These are phyloP conservation scores for Chouioia cunea DNA, from an alignment of 2,888 invertebrate genomes.

Conservation along the genomic window DNA sequence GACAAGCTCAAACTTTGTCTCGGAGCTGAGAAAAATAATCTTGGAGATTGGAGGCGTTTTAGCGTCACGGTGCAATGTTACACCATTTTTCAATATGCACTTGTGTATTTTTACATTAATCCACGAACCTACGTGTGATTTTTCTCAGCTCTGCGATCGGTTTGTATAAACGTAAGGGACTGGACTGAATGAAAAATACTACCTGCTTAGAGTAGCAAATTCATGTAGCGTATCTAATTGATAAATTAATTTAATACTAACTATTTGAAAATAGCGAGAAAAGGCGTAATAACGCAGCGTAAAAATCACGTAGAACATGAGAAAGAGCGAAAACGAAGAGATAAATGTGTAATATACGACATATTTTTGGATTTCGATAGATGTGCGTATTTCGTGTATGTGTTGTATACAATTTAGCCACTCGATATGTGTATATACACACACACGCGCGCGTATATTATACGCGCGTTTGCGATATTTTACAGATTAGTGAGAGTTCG, in stretches of 20 bases:
- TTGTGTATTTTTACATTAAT: not conserved
- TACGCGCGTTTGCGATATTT: constrained; percentile 24
- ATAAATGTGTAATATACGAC: constrained; percentile 40
- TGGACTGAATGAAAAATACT: constrained; percentile 40
- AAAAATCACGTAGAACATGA: constrained; percentile 12
- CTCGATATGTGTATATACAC: too few species aligned
- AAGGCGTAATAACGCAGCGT: constrained; percentile 16
- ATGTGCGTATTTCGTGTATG: constrained; percentile 42
- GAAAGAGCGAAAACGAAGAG: not conserved
- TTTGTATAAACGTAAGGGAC: constrained; percentile 20
- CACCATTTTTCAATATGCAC: too few species aligned
- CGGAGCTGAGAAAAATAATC: constrained; percentile 22
- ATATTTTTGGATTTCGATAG: constrained; percentile 46
- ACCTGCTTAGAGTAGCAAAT: constrained; percentile 27
- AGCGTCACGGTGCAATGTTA: too few species aligned
- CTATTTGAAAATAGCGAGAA: constrained; percentile 30
- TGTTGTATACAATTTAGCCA: constrained; percentile 37
- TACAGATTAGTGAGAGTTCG: constrained; percentile 14
- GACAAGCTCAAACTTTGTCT: constrained; percentile 1
- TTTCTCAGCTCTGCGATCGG: constrained; percentile 16
- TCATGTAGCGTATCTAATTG: constrained; percentile 27
- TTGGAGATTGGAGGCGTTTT: not conserved
- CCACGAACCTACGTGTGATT: not conserved
- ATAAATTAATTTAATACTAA: constrained; percentile 31
- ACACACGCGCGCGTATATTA: too few species aligned